phyloP scores from a whole-genome alignment of 2,113 vertebrate genomes.

The Polypterus senegalus region DNA sequence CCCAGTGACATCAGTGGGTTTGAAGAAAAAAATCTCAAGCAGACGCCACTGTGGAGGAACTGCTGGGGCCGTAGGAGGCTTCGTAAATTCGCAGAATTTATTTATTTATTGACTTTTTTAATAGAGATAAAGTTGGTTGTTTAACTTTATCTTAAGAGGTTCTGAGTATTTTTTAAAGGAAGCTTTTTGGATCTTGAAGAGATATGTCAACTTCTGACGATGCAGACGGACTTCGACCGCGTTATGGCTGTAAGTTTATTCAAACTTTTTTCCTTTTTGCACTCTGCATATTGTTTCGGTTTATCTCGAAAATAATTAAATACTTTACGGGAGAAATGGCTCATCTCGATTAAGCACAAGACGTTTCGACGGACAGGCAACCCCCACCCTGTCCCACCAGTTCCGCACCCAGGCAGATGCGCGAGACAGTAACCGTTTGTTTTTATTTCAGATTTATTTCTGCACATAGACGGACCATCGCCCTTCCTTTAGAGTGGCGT shows the following conservation, averaged over 20 bases:
- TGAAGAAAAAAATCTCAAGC: constrained; percentile 27
- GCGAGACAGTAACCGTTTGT: too few relatives aligned
- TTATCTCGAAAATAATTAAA: background rate
- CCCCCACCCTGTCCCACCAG: too few relatives aligned
- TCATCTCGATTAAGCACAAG: too few relatives aligned
- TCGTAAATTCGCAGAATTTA: constrained; percentile 9
- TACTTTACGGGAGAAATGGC: too few relatives aligned
- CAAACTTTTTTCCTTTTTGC: constrained; percentile 6
- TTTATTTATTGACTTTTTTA: background rate
- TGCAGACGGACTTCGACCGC: constrained; percentile 47
- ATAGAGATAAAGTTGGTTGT: too few relatives aligned
- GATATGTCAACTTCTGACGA: constrained; percentile 59
- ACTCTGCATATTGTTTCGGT: constrained; percentile 7
- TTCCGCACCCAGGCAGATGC: too few relatives aligned
- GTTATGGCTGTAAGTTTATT: constrained; percentile 56
- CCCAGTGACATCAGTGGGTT: constrained; percentile 54
- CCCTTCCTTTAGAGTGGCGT: too few relatives aligned
- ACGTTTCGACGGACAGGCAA: too few relatives aligned
- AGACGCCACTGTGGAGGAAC: constrained; percentile 24
- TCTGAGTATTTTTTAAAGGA: constrained; percentile 4
- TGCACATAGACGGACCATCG: too few relatives aligned
- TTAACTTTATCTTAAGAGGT: background rate
- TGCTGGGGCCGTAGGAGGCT: constrained; percentile 35
- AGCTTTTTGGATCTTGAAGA: constrained; percentile 19
- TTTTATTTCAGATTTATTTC: too few relatives aligned